These are phyloP conservation scores for Kryptolebias marmoratus DNA, from an alignment of 2,113 vertebrate genomes.

Conservation along the genomic window DNA sequence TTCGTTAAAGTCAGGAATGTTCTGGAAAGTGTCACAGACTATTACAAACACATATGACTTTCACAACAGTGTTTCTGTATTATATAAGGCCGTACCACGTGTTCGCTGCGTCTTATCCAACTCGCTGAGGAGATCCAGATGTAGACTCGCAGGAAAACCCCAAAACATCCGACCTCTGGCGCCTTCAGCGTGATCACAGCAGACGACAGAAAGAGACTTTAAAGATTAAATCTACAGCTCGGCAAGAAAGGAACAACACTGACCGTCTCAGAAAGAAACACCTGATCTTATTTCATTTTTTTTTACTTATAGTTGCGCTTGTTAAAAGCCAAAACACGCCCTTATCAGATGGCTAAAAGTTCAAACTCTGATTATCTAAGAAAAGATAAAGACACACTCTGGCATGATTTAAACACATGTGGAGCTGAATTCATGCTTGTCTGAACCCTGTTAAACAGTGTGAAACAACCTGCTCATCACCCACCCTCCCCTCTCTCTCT, in stretches of 20 bases:
- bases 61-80: constrained; percentile 26
- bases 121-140: constrained; percentile 64
- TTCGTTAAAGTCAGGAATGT: too few relatives aligned
- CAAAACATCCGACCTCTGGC: constrained; percentile 24
- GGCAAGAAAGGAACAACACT: background rate
- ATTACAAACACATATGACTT: background rate
- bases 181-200: constrained; percentile 22
- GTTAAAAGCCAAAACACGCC: background rate
- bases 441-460: constrained; percentile 8
- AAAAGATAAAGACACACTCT: background rate
- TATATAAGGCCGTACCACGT: constrained; percentile 41
- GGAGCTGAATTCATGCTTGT: constrained; percentile 30
- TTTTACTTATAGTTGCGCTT: background rate
- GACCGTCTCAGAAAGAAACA: background rate
- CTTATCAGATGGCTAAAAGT: background rate
- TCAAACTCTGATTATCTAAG: background rate
- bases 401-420: constrained; percentile 30
- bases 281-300: background rate
- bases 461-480: constrained; percentile 1
- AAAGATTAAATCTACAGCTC: background rate
- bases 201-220: constrained; percentile 4
- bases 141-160: constrained; percentile 9
- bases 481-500: background rate
- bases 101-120: constrained; percentile 17
- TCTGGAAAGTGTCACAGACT: too few relatives aligned